These are phyloP conservation scores for Thyatira batis DNA, from an alignment of 2,888 invertebrate genomes.

Conservation along the genomic window DNA sequence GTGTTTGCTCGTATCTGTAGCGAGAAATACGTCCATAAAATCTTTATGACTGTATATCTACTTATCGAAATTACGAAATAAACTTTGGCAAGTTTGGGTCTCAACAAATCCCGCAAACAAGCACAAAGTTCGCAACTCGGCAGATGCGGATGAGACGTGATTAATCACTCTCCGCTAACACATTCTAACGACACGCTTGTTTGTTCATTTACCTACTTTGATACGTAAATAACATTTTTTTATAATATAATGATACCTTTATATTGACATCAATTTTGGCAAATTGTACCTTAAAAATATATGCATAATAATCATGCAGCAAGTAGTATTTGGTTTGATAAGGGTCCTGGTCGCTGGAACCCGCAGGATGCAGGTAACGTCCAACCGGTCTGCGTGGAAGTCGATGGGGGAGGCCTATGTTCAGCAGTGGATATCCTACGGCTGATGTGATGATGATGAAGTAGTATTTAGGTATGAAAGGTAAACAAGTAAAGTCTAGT, in stretches of 20 bases:
- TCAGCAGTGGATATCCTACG: too few relatives aligned
- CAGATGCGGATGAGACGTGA: conserved; percentile 52
- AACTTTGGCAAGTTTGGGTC: conserved; percentile 40
- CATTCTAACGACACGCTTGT: conserved; percentile 18
- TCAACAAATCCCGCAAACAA: conserved; percentile 43
- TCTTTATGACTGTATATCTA: conserved; percentile 11
- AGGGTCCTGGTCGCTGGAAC: too few relatives aligned
- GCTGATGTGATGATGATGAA: too few relatives aligned
- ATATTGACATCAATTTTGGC: too few relatives aligned
- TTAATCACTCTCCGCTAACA: conserved; percentile 43
- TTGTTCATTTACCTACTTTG: conserved; percentile 9
- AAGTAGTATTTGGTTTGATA: too few relatives aligned
- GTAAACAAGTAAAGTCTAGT: too few relatives aligned
- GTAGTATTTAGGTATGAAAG: too few relatives aligned
- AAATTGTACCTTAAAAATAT: too few relatives aligned
- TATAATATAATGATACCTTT: neutral
- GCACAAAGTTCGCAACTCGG: conserved; percentile 43
- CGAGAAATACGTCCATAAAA: conserved; percentile 1
- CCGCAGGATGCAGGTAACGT: too few relatives aligned
- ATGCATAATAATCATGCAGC: too few relatives aligned
- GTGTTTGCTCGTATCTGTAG: neutral
- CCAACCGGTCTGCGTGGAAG: too few relatives aligned
- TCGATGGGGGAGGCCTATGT: too few relatives aligned
- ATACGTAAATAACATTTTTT: conserved; percentile 5
- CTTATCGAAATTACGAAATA: conserved; percentile 30